Evolutionary conservation across 2,888 invertebrate species (phyloP), one percentile per base, ranked within the genome.

Genomic region (Meteorus colon): DNA sequence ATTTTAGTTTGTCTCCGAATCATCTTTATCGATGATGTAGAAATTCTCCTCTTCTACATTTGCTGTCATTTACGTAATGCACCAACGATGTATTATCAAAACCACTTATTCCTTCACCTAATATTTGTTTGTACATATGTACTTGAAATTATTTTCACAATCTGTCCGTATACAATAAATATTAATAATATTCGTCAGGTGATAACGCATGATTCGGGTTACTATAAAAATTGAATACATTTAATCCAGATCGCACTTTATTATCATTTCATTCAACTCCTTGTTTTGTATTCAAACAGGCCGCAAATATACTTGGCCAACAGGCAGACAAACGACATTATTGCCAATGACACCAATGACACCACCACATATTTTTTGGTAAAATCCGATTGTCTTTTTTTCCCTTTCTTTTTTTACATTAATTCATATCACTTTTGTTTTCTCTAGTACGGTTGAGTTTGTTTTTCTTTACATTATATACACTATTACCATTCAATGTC

Each of bases 401-500:
- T 55, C 12, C 31, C 12, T 51, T 48, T 48, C n/a, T 29, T 51
- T 24, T 19, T 59, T 34, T n/a, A 34, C 67, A 74, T 69, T 72
- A 66, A 41, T 4, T 24, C 37, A 63, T 41, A 31, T 41, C 63
- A 60, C 66, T 77, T 74, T 48, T 60, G 69, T 69, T 67, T 69
- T 31, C 74, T 55, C 51, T n/a, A 63, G 73, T 48, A 55, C 73
- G 31, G 45, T 72, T 45, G 67, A 27, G 41, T 67, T 71, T 71
- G 45, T 77, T 72, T 73, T 70, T 60, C 31, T 80, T 79, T 80
- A 80, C 80, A 80, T 76, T 80, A 80, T 80, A 77, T 80, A 80
- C 80, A 80, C 29, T 51, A 74, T 59, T 71, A 78, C 73, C 51
- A 75, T 76, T 71, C 62, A 73, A 70, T 75, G 70, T 67, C 70